phyloP scores from a whole-genome alignment of 23 tunicate species.

The Phallusia fumigata region DNA sequence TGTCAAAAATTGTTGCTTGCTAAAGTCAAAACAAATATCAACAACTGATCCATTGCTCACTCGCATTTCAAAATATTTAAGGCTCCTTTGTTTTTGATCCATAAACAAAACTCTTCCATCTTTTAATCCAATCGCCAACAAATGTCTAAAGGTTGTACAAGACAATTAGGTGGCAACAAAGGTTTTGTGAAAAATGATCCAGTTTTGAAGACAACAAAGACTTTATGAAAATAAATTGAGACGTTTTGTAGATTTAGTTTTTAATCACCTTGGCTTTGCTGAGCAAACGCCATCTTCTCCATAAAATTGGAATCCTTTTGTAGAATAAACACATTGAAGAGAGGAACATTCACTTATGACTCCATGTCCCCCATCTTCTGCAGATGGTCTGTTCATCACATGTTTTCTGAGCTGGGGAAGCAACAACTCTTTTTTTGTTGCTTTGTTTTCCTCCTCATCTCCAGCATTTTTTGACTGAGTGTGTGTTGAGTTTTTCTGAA shows the following conservation, averaged over 20 bases:
- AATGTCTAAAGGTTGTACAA: constrained; percentile 28
- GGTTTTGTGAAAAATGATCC: too few species aligned
- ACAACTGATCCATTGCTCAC: constrained; percentile 35
- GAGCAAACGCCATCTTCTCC: constrained; percentile 38
- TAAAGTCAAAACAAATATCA: constrained; percentile 12
- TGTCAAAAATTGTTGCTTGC: constrained; percentile 13
- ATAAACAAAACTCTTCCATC: constrained; percentile 64
- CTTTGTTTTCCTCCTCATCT: not conserved
- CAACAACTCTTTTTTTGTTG: not conserved
- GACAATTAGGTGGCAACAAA: too few species aligned
- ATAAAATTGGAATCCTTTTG: constrained; percentile 49
- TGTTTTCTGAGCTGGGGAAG: not conserved
- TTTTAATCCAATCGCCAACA: constrained; percentile 51
- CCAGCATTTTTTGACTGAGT: not conserved
- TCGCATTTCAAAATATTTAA: constrained; percentile 43
- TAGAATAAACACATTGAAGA: constrained; percentile 27
- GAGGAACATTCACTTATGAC: not conserved
- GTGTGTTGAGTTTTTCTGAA: not conserved
- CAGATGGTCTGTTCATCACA: constrained; percentile 20
- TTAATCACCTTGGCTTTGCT: constrained; percentile 39
- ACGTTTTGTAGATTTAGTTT: not conserved
- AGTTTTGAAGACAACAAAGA: too few species aligned
- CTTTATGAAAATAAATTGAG: too few species aligned
- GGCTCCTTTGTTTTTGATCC: constrained; percentile 33
- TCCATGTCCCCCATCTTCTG: not conserved